Base-by-base conservation (phyloP, 2,797 vertebrate species). In the Borostomias antarcticus region DNA sequence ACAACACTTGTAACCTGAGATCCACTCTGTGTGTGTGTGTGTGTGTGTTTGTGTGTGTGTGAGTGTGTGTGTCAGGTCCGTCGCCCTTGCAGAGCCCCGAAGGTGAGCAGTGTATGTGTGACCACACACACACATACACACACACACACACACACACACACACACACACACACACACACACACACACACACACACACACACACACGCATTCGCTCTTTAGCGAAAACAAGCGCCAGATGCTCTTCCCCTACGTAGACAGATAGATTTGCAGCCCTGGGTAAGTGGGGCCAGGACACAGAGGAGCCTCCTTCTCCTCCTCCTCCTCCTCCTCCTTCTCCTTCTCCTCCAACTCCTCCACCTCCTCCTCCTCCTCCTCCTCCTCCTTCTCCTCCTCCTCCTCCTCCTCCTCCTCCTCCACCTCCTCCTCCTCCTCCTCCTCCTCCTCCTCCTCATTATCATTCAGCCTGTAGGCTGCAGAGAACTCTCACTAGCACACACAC, bases 151-250 rank as follows among this genome's bases (percentile, higher is more conserved):
- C 43, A 58, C 60, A 57, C 58, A 63, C 35, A 52, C 64, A 64
- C 30, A 30, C 76, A 62, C 65, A 30, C 45, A 32, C 63, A 74
- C 68, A 72, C 54, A 23, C 50, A 69, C 23, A 13, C 48, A 45
- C 60, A 74, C 35, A 64, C n/a, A 19, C 54, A 64, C 25, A 68
- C 29, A 62, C 19, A 3, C 28, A 66, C 15, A 15, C 68, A 75
- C 9, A 69, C 37, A 54, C 66, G 68, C 50, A 54, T 47, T 63
- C 45, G 21, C 64, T 62, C 45, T 35, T 33, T 37, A 60, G 66
- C 25, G 62, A 65, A 85, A 80, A 76, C 74, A 80, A 77, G 75
- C 68, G 78, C 67, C 73, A 80, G 50, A 62, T 78, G 68, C 48
- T 76, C 29, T 69, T 45, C 52, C 45, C 51, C 57, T 62, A 58